These are phyloP conservation scores for Gambusia yucatana DNA, from an alignment of 2,797 vertebrate genomes.

Conservation along the genomic window DNA sequence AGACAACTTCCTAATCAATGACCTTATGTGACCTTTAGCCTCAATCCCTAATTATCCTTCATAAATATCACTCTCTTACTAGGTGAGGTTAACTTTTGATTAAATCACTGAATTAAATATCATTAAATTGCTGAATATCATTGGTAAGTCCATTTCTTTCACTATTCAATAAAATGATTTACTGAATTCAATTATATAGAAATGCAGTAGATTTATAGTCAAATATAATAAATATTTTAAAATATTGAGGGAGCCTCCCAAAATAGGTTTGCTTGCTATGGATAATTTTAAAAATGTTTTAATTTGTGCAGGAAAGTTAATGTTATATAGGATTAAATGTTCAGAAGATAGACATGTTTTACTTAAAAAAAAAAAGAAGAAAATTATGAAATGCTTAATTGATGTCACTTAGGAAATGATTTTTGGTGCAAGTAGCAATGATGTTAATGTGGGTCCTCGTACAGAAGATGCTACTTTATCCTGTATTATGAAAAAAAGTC, in stretches of 20 bases:
- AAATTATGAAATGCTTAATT: background rate
- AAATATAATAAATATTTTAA: background rate
- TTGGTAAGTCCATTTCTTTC: background rate
- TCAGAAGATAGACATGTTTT: background rate
- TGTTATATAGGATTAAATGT: background rate
- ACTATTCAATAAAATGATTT: background rate
- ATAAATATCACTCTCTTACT: background rate
- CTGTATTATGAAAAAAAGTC: background rate
- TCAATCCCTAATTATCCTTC: background rate
- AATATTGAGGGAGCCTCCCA: background rate
- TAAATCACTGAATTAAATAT: no score
- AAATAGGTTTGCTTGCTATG: background rate
- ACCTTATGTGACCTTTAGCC: background rate
- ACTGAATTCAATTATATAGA: background rate
- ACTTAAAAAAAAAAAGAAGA: background rate
- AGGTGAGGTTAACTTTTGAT: background rate
- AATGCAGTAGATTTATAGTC: background rate
- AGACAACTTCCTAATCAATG: background rate
- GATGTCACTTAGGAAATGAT: background rate
- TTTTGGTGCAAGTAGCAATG: background rate
- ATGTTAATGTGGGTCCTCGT: background rate
- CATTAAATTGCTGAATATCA: background rate
- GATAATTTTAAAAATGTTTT: background rate
- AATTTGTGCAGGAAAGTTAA: background rate
- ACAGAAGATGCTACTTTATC: background rate